Percentiles rank a stretch among this genome's conserved stretches.
phyloP scores from a whole-genome alignment of 2,888 invertebrate species.

The Bombyx huttoni region DNA sequence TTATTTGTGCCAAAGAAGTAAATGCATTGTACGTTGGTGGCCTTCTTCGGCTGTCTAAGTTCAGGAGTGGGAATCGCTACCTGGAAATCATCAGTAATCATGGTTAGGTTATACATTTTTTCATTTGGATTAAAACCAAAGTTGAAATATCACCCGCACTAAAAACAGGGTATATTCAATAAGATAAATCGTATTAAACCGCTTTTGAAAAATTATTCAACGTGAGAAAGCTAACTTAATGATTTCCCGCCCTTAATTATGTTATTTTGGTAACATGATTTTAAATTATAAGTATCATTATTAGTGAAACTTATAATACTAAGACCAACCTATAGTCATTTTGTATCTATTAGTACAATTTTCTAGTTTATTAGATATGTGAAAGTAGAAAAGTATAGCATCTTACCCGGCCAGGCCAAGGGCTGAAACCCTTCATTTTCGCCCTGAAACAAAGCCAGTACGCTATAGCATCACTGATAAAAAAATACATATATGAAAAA shows the following conservation, averaged over 20 bases:
- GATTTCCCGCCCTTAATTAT: too few relatives aligned
- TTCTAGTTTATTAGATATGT: not conserved
- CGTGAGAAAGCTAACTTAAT: not conserved
- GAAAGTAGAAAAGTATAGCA: conserved; percentile 31
- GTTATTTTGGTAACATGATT: too few relatives aligned
- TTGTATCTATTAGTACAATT: not conserved
- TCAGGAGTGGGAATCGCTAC: conserved; percentile 86
- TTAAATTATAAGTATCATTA: too few relatives aligned
- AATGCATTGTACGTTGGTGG: conserved; percentile 83
- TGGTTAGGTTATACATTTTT: conserved; percentile 20
- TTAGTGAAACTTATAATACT: too few relatives aligned
- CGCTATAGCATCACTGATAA: conserved; percentile 12
- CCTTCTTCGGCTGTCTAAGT: conserved; percentile 82
- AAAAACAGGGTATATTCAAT: not conserved
- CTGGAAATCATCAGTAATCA: conserved; percentile 65
- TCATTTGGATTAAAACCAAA: not conserved
- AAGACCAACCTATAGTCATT: not conserved
- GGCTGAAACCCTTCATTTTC: conserved; percentile 97
- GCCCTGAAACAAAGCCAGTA: conserved; percentile 81
- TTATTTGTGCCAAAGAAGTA: conserved; percentile 96
- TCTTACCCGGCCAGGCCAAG: conserved; percentile 98
- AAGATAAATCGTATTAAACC: not conserved
- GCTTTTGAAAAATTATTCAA: not conserved
- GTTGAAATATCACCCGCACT: too few relatives aligned
- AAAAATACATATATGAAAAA: conserved; percentile 41